A percentile compares a stretch with the other conserved stretches of the same genome.
These are phyloP conservation scores for Octodon degus DNA, from an alignment of 2,113 vertebrate species.

Conservation along the genomic window DNA sequence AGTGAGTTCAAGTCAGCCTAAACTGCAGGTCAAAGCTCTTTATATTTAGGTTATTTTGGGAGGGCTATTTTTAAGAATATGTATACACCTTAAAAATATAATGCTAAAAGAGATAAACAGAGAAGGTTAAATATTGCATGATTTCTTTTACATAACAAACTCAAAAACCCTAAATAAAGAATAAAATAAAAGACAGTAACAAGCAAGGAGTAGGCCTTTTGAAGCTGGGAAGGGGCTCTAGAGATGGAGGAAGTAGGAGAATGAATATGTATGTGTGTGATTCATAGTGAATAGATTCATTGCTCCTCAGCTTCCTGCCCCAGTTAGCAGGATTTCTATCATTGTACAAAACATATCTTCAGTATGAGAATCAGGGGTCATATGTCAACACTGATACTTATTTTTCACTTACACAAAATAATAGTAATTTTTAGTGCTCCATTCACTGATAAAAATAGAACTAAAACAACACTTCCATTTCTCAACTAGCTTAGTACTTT, in stretches of 20 bases:
- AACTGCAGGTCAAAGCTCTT: no score
- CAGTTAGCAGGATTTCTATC: background rate
- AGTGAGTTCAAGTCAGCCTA: no score
- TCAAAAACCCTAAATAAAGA: background rate
- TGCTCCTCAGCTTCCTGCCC: background rate
- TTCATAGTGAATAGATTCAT: background rate
- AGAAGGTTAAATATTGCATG: background rate
- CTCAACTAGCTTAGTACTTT: constrained; percentile 28
- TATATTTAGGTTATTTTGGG: no score
- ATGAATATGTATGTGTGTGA: background rate
- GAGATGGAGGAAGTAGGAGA: background rate
- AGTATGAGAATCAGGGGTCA: background rate
- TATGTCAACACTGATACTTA: background rate
- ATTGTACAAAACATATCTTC: background rate
- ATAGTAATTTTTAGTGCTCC: background rate
- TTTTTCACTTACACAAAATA: constrained; percentile 11
- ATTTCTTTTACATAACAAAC: background rate
- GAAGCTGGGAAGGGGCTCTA: background rate
- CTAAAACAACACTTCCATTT: background rate
- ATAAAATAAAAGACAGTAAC: background rate
- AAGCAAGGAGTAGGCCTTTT: background rate
- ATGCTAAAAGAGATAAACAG: background rate
- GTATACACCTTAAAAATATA: background rate
- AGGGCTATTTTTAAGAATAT: background rate
- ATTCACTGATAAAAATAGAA: constrained; percentile 15